Conservation (phyloP, 2,888 invertebrate species). For the Cephus nigrinus region DNA sequence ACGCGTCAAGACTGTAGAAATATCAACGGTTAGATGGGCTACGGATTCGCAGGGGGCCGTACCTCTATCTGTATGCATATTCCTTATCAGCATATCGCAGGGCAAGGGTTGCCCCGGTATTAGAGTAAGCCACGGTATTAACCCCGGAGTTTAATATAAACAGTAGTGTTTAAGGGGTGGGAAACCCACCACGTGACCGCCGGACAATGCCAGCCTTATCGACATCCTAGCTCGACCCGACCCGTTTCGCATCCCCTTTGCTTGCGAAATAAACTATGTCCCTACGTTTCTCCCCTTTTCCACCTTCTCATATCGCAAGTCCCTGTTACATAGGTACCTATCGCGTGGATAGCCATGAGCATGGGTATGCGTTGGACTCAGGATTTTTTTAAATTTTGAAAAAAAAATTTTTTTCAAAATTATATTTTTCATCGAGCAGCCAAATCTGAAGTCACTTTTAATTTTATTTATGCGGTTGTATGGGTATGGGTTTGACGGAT, state of each 20-base stretch:
- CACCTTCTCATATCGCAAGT: not conserved
- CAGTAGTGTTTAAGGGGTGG: constrained; percentile 41
- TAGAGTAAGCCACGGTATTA: constrained; percentile 60
- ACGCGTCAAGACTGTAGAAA: no score
- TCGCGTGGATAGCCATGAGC: no score
- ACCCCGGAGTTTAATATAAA: constrained; percentile 62
- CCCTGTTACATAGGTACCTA: no score
- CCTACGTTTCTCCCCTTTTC: not conserved
- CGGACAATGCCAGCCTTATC: constrained; percentile 57
- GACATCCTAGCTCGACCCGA: constrained; percentile 28
- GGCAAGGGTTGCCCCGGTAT: constrained; percentile 61
- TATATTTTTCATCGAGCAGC: no score
- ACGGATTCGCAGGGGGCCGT: not conserved
- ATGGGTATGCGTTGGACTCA: no score
- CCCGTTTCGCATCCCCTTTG: constrained; percentile 2
- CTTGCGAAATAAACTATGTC: constrained; percentile 5
- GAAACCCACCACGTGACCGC: constrained; percentile 44
- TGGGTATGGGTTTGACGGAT: no score
- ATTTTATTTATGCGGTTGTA: fast-evolving
- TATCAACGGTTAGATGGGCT: no score
- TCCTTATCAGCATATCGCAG: constrained; percentile 61
- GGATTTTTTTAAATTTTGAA: no score
- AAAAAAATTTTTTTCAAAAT: no score
- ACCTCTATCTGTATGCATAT: constrained; percentile 48
- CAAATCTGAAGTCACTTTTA: no score